Evolutionary conservation across 2,797 vertebrate species (phyloP), one percentile per base, ranked within the genome.

Genomic region (Rhabdomys pumilio): DNA sequence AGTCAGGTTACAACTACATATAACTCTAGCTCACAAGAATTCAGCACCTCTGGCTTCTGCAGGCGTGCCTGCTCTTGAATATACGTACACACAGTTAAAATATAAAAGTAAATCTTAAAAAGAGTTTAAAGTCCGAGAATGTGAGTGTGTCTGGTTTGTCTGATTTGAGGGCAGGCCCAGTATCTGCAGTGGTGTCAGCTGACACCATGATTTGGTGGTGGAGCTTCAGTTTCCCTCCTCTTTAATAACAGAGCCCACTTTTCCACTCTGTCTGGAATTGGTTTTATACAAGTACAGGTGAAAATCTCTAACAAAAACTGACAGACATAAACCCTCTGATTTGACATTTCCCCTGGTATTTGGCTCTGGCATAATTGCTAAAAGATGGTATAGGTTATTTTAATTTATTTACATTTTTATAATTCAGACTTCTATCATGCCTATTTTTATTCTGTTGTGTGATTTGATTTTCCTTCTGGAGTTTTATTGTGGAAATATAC

Each of bases 261-360:
- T 53, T 90, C 53, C 47, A 9, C 61, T 59, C 61, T 41, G 53
- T 26, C 53, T 79, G 10, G 17, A 1, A 11, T 17, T 80, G 38
- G 29, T 38, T 75, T 73, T 75, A 31, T n/a, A n/a, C 47, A 92
- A 84, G n/a, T 59, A 55, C 12, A 94, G 67, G 83, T 65, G 34
- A 91, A 93, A 94, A 93, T 87, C 50, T 83, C 87, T 80, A 75
- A 96, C 41, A 34, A 96, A 94, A 94, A 90, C 47, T 34, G 89
- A 95, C 86, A 95, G 86, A 57, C 26, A 26, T 55, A 92, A 91
- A 95, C 90, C 24, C 80, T 96, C 75, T 91, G 89, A 82, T 89
- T 79, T 89, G 85, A 93, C 77, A 4, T 89, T 94, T 82, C 57
- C 84, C 81, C 79, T 72, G 3, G 59, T 72, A 29, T 83, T 91